A percentile compares a stretch with the other conserved stretches of the same genome.
Conservation (phyloP, 2,113 vertebrate genomes). For the Calypte anna region DNA sequence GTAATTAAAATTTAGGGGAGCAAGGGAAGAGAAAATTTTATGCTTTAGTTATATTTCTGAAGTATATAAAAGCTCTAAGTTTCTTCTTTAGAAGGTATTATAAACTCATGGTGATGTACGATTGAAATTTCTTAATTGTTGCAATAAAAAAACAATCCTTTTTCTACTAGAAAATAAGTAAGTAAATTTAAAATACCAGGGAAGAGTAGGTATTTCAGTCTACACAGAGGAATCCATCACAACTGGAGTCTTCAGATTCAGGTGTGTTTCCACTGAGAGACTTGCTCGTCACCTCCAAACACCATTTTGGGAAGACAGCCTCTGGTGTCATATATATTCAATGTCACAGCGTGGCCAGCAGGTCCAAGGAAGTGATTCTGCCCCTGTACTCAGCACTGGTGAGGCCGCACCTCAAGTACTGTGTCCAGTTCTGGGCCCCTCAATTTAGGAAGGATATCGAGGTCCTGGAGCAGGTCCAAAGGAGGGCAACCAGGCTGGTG, state of each 20-base stretch:
- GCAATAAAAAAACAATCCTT: not conserved
- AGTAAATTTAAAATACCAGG: not conserved
- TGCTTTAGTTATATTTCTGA: not conserved
- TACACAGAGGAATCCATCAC: not conserved
- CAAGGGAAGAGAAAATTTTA: not conserved
- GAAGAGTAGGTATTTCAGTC: not conserved
- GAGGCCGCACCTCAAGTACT: too few relatives aligned
- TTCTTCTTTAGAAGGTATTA: not conserved
- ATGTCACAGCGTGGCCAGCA: not conserved
- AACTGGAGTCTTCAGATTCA: not conserved
- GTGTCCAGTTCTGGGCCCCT: too few relatives aligned
- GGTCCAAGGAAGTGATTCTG: too few relatives aligned
- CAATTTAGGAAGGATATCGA: too few relatives aligned
- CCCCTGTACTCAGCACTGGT: too few relatives aligned
- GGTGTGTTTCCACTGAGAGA: rapidly evolving
- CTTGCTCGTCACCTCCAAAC: not conserved
- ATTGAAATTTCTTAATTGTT: not conserved
- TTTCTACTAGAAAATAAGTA: not conserved
- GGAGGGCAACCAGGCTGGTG: too few relatives aligned
- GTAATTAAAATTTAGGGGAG: conserved; percentile 6
- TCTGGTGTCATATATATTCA: not conserved
- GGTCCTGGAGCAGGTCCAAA: too few relatives aligned
- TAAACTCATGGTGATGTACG: not conserved
- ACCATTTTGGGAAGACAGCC: not conserved
- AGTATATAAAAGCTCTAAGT: not conserved